phyloP scores from a whole-genome alignment of 1,140 invertebrate species.

The Hetaerina americana region DNA sequence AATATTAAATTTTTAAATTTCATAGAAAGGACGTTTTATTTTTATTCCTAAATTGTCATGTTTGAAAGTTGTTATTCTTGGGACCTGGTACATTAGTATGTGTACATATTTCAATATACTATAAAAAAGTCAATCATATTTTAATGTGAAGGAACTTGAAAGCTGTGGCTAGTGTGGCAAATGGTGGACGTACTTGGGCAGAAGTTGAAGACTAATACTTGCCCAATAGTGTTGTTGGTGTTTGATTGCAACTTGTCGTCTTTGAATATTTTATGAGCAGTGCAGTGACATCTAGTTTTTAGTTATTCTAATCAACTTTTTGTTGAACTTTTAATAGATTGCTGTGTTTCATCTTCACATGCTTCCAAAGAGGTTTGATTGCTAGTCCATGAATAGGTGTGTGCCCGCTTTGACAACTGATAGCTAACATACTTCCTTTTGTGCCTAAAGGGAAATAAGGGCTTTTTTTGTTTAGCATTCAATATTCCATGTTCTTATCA shows the following conservation, averaged over 20 bases:
- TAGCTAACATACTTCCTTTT: background rate
- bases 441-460: background rate
- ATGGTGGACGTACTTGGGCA: background rate
- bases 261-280: background rate
- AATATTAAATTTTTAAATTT: background rate
- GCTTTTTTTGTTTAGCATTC: background rate
- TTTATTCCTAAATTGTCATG: background rate
- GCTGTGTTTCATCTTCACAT: background rate
- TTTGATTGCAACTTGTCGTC: background rate
- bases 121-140: background rate
- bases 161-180: background rate
- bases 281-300: background rate
- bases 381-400: background rate
- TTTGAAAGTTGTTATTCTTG: background rate
- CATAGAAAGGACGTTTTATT: background rate
- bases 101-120: background rate
- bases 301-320: background rate
- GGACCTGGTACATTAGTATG: background rate
- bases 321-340: background rate
- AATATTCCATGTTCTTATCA: background rate
- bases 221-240: background rate
- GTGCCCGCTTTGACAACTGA: background rate
- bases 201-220: background rate
- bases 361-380: background rate
- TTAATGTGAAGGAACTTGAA: background rate